Evolutionary conservation across 2,113 vertebrate genomes (phyloP), one percentile per base, ranked within the genome.

Genomic region (Plotosus lineatus): DNA sequence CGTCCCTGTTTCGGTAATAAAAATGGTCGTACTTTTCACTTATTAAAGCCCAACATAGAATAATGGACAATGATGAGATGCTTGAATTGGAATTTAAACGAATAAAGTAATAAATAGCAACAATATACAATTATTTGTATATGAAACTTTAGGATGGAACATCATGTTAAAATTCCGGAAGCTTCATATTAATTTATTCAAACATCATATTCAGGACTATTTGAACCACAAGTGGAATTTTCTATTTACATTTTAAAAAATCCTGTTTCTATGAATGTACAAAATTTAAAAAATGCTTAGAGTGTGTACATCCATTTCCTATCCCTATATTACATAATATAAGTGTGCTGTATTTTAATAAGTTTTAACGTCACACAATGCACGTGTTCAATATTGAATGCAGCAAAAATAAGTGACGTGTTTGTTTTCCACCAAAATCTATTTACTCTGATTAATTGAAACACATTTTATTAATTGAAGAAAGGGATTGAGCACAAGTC

Each of bases 41-140:
- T 23, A 11, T 65, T 61, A 68, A 68, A 68, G 23, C 38, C 38
- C 42, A 44, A 44, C 6, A 40, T n/a, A 3, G n/a, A 12, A 21
- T 21, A 66, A 42, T 66, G 8, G 11, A 4, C 40, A 26, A 26
- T 68, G 23, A 68, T n/a, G 38, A 68, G 38, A 9, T 42, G n/a
- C 6, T 48, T 28, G 28, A 46, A 46, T 19, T 48, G 42, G 26
- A 72, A 50, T 72, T 48, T 33, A 50, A 50, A n/a, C n/a, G n/a
- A n/a, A 72, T 50, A 50, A 26, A 50, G 44, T 50, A 72, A 72
- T 72, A 26, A 26, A 48, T 2, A 72, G 44, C 17, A 69, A 72
- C 42, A 72, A 33, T 33, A 72, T 42, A n/a, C 19, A 50, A 48
- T 72, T 50, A 50, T 33, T 72, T 72, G 14, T 48, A 72, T 21